Conservation (phyloP, 2,888 invertebrate genomes). For the Drosophila mimica region DNA sequence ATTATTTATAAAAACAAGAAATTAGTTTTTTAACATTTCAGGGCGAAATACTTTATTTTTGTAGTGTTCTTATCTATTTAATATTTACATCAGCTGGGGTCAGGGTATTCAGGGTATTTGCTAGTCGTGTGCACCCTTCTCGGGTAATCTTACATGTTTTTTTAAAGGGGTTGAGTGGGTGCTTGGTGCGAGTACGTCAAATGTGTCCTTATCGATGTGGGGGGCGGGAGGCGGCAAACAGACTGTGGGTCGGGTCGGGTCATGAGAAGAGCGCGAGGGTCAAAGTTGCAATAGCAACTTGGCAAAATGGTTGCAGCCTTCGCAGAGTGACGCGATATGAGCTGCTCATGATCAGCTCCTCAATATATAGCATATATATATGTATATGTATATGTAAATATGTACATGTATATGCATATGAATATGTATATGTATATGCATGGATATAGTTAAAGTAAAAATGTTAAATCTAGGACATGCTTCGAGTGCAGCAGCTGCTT, state of each 20-base stretch:
- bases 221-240: background rate
- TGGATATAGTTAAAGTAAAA: background rate
- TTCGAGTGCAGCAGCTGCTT: background rate
- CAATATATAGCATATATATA: background rate
- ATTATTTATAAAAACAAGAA: too few relatives aligned
- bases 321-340: background rate
- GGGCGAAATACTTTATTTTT: background rate
- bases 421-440: background rate
- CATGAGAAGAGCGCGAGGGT: background rate
- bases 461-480: conserved; percentile 9
- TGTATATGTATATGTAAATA: background rate
- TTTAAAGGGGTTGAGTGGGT: background rate
- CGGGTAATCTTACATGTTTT: background rate
- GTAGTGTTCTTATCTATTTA: background rate
- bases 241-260: background rate
- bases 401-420: background rate
- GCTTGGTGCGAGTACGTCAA: conserved; percentile 54
- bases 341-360: background rate
- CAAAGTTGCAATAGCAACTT: conserved; percentile 7
- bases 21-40: background rate
- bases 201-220: conserved; percentile 59
- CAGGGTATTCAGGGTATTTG: background rate
- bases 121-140: background rate
- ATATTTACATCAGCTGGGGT: background rate
- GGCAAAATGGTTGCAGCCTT: conserved; percentile 5